phyloP scores from a whole-genome alignment of 23 tunicate genomes.

The Styela clava region DNA sequence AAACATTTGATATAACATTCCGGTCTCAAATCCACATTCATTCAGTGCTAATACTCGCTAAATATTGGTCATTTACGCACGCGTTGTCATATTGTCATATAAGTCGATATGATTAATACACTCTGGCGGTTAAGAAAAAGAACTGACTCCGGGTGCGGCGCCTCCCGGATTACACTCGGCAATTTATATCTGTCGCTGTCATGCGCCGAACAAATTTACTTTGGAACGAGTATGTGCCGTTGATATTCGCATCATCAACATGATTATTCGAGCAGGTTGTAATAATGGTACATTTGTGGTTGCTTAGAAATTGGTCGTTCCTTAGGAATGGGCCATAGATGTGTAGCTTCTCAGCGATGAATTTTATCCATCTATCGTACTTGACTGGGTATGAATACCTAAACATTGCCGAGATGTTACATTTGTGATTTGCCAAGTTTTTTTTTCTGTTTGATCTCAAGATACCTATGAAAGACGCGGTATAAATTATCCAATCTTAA shows the following conservation, averaged over 20 bases:
- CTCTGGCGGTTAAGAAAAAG: neutral
- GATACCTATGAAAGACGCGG: neutral
- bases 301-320: too few species aligned
- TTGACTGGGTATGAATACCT: too few species aligned
- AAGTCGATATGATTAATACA: neutral
- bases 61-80: neutral
- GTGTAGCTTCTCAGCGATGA: too few species aligned
- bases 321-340: too few species aligned
- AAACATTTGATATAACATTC: too few species aligned
- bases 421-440: neutral
- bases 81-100: neutral
- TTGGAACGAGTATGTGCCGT: too few species aligned
- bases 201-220: too few species aligned
- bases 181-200: neutral
- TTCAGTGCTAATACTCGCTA: neutral
- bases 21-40: neutral
- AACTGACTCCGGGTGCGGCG: neutral
- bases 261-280: too few species aligned
- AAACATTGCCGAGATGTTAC: too few species aligned
- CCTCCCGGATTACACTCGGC: neutral
- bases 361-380: too few species aligned
- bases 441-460: neutral
- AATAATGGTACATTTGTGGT: too few species aligned
- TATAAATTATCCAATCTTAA: neutral
- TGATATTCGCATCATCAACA: too few species aligned